These are phyloP conservation scores for Bubo blakistoni DNA, from an alignment of 2,113 vertebrate genomes.

Conservation along the genomic window DNA sequence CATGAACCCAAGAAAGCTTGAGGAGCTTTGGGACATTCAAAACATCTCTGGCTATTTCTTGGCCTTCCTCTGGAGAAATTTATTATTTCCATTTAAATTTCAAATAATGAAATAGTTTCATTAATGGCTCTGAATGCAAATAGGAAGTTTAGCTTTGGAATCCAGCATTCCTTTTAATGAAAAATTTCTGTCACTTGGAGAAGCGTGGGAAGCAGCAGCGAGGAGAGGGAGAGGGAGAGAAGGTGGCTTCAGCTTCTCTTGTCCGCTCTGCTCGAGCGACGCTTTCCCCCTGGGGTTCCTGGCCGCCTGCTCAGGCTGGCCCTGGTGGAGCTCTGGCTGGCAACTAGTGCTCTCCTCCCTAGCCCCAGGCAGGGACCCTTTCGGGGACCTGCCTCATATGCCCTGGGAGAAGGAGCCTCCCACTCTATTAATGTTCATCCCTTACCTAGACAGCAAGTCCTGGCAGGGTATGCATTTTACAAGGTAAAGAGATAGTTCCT, in stretches of 20 bases:
- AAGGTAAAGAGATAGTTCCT: background rate
- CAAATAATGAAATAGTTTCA: background rate
- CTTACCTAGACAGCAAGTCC: background rate
- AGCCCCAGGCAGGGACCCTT: accelerated
- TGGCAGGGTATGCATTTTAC: background rate
- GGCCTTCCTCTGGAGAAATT: background rate
- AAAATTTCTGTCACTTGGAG: background rate
- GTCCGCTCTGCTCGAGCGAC: accelerated
- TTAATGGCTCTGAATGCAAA: background rate
- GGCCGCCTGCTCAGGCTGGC: background rate
- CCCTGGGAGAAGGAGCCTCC: background rate
- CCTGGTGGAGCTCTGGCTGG: background rate
- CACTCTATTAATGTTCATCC: accelerated
- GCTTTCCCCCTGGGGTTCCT: background rate
- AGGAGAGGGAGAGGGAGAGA: background rate
- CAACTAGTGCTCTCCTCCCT: background rate
- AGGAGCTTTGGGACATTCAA: background rate
- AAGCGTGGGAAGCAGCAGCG: background rate
- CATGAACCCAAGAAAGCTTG: background rate
- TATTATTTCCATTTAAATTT: background rate
- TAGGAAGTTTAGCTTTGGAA: background rate
- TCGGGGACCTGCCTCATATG: too few species aligned
- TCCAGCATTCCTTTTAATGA: background rate
- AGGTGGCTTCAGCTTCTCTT: accelerated
- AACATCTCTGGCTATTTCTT: background rate